Evolutionary conservation across 2,113 vertebrate species (phyloP), one percentile per base, ranked within the genome.

Genomic region (Pongo pygmaeus): DNA sequence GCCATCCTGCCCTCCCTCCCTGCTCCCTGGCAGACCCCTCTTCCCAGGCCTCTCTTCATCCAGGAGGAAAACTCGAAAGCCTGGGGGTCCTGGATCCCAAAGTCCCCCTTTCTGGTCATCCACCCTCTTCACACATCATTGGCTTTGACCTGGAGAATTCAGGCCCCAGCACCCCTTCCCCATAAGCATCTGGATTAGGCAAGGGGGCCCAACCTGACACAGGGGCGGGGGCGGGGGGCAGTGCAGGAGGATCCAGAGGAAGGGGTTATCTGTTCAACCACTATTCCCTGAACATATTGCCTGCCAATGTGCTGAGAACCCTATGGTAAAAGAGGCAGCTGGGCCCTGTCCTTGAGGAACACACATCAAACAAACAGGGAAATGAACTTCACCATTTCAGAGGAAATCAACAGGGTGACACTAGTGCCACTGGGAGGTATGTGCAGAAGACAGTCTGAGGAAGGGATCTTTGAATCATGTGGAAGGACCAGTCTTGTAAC

Each of bases 131-230:
- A 95, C 30, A 95, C 57, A 78, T 59, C 59, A 74, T 25, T 92
- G 86, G 59, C 50, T 94, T 91, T 84, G 50, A 20, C 43, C 74
- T 83, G 80, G 25, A 69, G 57, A 91, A 83, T 46, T 83, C 85
- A 94, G 74, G 67, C 52, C 23, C 43, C 30, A 40, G 79, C 11
- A 83, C 18, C 83, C 57, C 79, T 79, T 59, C 74, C 72, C 50
- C 35, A 93, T 46, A 89, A 84, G 55, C 59, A 93, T 69, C 92
- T 96, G 87, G 8, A 79, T 57, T 43, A 84, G 86, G 57, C 59
- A 23, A 69, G 18, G 25, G 11, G 52, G 17, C 18, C 48, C 50
- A 17, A 27, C 30, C 4, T 64, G 72, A 40, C 25, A 30, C 2
- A 48, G 6, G 10, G 30, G 59, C 23, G 10, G 38, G 30, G 74